Evolutionary conservation across 2,888 invertebrate genomes (phyloP).

Genomic region (Diploptera punctata): DNA sequence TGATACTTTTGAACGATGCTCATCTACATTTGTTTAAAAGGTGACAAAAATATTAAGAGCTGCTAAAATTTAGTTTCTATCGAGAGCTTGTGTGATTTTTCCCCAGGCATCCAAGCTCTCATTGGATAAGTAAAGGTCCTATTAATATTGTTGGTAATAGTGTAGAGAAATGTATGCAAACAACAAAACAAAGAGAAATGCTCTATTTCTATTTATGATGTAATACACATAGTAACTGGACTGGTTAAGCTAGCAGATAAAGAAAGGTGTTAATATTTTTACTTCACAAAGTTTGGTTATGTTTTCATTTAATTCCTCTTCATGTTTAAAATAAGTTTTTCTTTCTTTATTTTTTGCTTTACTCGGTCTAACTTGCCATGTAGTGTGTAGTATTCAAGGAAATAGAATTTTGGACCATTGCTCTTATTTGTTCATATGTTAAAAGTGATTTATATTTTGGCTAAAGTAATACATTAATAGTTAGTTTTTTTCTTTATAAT

Average conservation of each 20-base stretch:
- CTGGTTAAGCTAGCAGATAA: background rate
- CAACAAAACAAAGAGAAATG: constrained; percentile 21
- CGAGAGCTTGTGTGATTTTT: background rate
- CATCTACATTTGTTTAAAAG: background rate
- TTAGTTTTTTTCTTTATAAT: background rate
- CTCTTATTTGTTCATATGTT: too few species aligned
- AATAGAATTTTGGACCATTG: too few species aligned
- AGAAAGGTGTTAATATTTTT: constrained; percentile 1
- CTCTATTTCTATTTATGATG: constrained; percentile 15
- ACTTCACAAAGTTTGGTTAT: background rate
- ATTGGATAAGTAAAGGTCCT: background rate
- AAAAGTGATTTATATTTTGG: background rate
- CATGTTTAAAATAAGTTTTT: constrained; percentile 23
- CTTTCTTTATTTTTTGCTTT: constrained; percentile 3
- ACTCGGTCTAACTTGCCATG: constrained; percentile 25
- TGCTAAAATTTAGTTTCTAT: background rate
- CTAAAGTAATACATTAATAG: background rate
- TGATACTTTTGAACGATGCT: background rate
- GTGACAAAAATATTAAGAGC: constrained; percentile 1
- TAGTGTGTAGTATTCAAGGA: background rate
- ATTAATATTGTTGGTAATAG: background rate
- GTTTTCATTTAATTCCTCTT: constrained; percentile 24
- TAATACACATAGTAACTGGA: constrained; percentile 19
- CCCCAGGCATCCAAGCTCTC: background rate
- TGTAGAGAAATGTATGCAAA: constrained; percentile 20